Evolutionary conservation across 1,140 invertebrate genomes (phyloP).

Genomic region (Proctacanthus coquilletti): DNA sequence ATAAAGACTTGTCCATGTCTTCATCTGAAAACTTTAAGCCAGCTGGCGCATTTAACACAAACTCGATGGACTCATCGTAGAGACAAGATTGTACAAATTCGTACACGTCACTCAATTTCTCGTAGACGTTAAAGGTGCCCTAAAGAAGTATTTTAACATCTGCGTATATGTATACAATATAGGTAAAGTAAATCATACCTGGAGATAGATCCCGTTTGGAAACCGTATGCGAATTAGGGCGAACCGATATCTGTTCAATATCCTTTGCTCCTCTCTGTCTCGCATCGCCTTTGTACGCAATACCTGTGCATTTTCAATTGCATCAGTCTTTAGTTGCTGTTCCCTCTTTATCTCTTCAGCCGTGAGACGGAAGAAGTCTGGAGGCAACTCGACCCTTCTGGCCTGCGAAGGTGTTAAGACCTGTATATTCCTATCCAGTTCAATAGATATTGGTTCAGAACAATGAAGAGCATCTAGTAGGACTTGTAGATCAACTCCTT

Average conservation of each 20-base stretch:
- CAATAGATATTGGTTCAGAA: conserved; percentile 64
- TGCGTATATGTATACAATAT: background rate
- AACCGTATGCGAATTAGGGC: conserved; percentile 70
- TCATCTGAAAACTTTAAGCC: conserved; percentile 45
- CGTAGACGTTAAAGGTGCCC: conserved; percentile 70
- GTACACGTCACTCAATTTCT: conserved; percentile 50
- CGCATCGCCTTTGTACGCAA: conserved; percentile 84
- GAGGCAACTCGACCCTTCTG: conserved; percentile 51
- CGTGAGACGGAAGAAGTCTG: conserved; percentile 65
- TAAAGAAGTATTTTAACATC: conserved; percentile 21
- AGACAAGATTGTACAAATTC: conserved; percentile 61
- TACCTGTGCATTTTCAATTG: conserved; percentile 62
- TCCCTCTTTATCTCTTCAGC: conserved; percentile 73
- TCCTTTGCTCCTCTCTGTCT: conserved; percentile 66
- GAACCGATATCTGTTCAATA: conserved; percentile 70
- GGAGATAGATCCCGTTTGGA: conserved; percentile 70
- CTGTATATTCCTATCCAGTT: conserved; percentile 70
- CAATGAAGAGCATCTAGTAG: conserved; percentile 59
- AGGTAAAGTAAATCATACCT: conserved; percentile 34
- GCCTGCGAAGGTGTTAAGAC: conserved; percentile 67
- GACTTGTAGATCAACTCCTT: conserved; percentile 34
- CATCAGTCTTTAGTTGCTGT: conserved; percentile 59
- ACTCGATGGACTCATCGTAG: conserved; percentile 43
- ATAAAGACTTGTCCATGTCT: conserved; percentile 44
- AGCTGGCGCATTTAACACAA: conserved; percentile 44